Percentiles rank a stretch among this genome's conserved stretches.
These are phyloP conservation scores for Ennomos quercinarius DNA, from an alignment of 2,888 invertebrate species.

Conservation along the genomic window DNA sequence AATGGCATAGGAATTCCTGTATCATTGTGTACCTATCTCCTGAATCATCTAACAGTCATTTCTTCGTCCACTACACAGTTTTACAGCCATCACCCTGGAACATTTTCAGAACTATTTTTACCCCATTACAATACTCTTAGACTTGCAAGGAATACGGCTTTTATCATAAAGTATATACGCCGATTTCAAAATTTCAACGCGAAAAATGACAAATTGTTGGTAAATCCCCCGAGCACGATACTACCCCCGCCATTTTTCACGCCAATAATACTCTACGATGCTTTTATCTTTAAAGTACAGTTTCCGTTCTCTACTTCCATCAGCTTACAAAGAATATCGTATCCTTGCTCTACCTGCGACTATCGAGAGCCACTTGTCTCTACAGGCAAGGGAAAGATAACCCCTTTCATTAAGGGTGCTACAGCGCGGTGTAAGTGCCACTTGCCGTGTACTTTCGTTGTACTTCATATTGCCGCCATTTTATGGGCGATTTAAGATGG, in stretches of 20 bases:
- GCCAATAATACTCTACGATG: background rate
- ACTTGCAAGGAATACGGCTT: too few species aligned
- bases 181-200: too few species aligned
- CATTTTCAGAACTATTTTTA: too few species aligned
- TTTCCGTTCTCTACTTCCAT: slow-evolving; percentile 20
- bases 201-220: too few species aligned
- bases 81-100: too few species aligned
- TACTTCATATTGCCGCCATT: slow-evolving; percentile 45
- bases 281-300: slow-evolving; percentile 27
- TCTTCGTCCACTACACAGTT: too few species aligned
- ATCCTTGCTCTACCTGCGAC: slow-evolving; percentile 45
- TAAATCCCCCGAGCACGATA: too few species aligned
- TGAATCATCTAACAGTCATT: too few species aligned
- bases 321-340: slow-evolving; percentile 34
- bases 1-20: too few species aligned
- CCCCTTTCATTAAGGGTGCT: slow-evolving; percentile 62
- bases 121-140: too few species aligned
- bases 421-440: slow-evolving; percentile 44
- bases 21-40: too few species aligned
- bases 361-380: slow-evolving; percentile 43
- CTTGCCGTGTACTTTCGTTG: slow-evolving; percentile 44
- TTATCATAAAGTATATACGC: too few species aligned
- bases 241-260: slow-evolving; percentile 3
- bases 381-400: slow-evolving; percentile 52
- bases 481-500: slow-evolving; percentile 39